phyloP scores from a whole-genome alignment of 1,140 invertebrate species.

The Scaptomyza graminum region DNA sequence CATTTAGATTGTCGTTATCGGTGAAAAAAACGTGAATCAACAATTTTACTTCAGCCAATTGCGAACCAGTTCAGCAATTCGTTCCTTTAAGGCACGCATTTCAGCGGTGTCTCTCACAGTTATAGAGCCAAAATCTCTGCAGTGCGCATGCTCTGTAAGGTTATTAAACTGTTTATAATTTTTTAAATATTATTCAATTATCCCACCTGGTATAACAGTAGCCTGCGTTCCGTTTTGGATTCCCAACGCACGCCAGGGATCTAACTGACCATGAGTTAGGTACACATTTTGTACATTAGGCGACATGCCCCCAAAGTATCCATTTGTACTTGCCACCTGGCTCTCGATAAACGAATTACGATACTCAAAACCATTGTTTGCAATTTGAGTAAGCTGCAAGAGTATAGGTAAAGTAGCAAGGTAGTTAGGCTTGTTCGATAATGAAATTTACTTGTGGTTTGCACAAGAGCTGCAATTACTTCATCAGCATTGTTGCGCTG shows the following conservation, averaged over 20 bases:
- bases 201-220: conserved; percentile 70
- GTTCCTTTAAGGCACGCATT: conserved; percentile 83
- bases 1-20: conserved; percentile 15
- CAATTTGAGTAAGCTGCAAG: too few relatives aligned
- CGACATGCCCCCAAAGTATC: conserved; percentile 85
- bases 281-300: conserved; percentile 87
- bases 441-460: too few relatives aligned
- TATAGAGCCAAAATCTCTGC: conserved; percentile 87
- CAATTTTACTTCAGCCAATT: conserved; percentile 65
- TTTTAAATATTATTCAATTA: not conserved
- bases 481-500: too few relatives aligned
- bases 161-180: not conserved
- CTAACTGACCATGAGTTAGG: conserved; percentile 87
- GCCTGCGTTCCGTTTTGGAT: conserved; percentile 77
- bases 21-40: not conserved
- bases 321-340: conserved; percentile 85
- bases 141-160: conserved; percentile 87
- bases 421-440: too few relatives aligned
- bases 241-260: conserved; percentile 88
- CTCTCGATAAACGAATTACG: conserved; percentile 53
- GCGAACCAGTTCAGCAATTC: conserved; percentile 66
- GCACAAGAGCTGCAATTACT: too few relatives aligned
- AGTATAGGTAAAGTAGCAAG: too few relatives aligned
- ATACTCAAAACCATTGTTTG: conserved; percentile 83
- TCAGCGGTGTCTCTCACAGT: conserved; percentile 84